Conservation (phyloP, 2,888 invertebrate genomes). For the Osedax fenrisi region DNA sequence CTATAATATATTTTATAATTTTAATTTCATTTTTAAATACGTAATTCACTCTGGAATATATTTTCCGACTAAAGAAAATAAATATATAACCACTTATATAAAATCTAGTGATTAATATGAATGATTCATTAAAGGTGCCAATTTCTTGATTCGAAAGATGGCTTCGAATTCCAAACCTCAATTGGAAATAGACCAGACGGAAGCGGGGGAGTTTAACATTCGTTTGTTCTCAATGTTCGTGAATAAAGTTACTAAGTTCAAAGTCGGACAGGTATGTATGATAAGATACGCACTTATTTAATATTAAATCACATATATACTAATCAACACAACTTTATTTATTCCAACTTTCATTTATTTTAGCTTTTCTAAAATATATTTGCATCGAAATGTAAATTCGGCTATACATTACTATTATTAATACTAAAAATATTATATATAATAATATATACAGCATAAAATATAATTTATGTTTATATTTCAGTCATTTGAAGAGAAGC, state of each 20-base stretch:
- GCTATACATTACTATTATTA: background rate
- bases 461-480: background rate
- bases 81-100: too few species aligned
- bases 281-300: too few species aligned
- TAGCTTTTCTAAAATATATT: too few species aligned
- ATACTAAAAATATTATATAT: background rate
- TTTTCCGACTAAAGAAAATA: too few species aligned
- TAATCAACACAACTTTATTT: too few species aligned
- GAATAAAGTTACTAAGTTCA: background rate
- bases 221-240: background rate
- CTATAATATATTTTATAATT: too few species aligned
- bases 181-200: background rate
- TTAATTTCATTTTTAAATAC: too few species aligned
- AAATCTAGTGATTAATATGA: too few species aligned
- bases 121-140: background rate
- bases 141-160: background rate
- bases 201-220: background rate
- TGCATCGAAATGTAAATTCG: background rate
- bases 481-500: background rate
- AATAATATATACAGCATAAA: background rate
- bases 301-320: too few species aligned
- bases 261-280: background rate
- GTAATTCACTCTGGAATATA: too few species aligned
- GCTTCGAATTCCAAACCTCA: background rate
- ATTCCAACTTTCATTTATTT: too few species aligned